Base-by-base conservation (phyloP, 1,140 invertebrate species). In the Procambarus virginalis region DNA sequence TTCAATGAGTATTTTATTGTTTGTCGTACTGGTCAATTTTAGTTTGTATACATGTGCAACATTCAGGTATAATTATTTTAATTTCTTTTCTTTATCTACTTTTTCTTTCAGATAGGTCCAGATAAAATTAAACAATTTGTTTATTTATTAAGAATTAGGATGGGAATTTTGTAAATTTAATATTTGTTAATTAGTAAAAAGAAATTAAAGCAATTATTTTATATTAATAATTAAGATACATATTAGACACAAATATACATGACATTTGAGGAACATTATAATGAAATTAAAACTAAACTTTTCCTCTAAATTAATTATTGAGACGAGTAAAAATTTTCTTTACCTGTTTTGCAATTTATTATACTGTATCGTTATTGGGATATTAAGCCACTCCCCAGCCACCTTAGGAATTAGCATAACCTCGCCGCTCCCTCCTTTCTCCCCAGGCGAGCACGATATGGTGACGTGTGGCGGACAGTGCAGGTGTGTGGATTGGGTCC, bases 371-470 rank as follows among this genome's bases (percentile, higher is more conserved):
- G 20, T 75, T 60, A 70, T 34, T 46, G 9, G 84, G 70, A 49
- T 68, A 70, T 17, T 51, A 45, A 45, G 58, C 78, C 68, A 73
- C 86, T 75, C 79, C 64, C 45, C 64, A 34, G 22, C 68, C 64
- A 80, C 70, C n/a, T 75, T 89, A 89, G 81, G 88, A 60, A 64
- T 20, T 85, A 85, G 89, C 83, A 86, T 90, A 90, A 90, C 89
- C 89, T 79, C 48, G 89, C 75, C 85, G 86, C 85, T 78, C 87
- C 88, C 84, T 91, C 86, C 87, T 88, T 79, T 89, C 78, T 88
- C 77, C 84, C 84, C 92, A 92, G 92, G 92, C 92, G 60, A 91
- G 81, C 90, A 92, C 82, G 92, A 92, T 90, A 89, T 88, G 92
- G 92, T 85, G 89, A 90, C 86, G 90, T 92, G 60, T 92, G 92